Percentiles rank a stretch among this genome's conserved stretches.
These are phyloP conservation scores for Lipophrys pholis DNA, from an alignment of 2,113 vertebrate genomes.

Conservation along the genomic window DNA sequence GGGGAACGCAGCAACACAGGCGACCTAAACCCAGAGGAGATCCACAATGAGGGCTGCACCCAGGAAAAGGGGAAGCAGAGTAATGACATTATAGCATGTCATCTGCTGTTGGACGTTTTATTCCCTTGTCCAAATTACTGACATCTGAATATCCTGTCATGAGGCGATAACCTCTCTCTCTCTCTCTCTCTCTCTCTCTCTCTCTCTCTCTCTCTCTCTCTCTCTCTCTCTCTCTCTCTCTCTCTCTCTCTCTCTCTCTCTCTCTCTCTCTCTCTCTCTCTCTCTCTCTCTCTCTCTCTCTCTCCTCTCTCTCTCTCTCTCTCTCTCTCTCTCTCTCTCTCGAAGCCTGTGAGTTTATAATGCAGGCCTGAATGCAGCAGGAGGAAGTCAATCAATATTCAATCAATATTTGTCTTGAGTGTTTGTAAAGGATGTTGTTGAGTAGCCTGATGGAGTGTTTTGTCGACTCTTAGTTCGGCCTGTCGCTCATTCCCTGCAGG, in stretches of 20 bases:
- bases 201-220: not conserved
- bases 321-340: too few relatives aligned
- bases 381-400: conserved; percentile 21
- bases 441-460: conserved; percentile 20
- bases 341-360: not conserved
- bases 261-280: not conserved
- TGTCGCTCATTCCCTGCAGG: not conserved
- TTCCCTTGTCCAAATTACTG: conserved; percentile 24
- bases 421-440: conserved; percentile 21
- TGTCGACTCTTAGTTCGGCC: not conserved
- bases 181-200: not conserved
- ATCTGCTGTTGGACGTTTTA: conserved; percentile 10
- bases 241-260: not conserved
- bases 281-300: not conserved
- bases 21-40: conserved; percentile 42
- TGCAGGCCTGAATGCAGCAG: not conserved
- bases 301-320: too few relatives aligned
- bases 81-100: conserved; percentile 25
- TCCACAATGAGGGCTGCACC: conserved; percentile 5
- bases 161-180: not conserved
- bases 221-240: not conserved
- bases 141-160: conserved; percentile 22
- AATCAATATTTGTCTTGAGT: conserved; percentile 1
- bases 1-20: conserved; percentile 13
- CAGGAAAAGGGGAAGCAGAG: conserved; percentile 9